These are phyloP conservation scores for Aerospiza tachiro DNA, from an alignment of 2,797 vertebrate genomes.

Conservation along the genomic window DNA sequence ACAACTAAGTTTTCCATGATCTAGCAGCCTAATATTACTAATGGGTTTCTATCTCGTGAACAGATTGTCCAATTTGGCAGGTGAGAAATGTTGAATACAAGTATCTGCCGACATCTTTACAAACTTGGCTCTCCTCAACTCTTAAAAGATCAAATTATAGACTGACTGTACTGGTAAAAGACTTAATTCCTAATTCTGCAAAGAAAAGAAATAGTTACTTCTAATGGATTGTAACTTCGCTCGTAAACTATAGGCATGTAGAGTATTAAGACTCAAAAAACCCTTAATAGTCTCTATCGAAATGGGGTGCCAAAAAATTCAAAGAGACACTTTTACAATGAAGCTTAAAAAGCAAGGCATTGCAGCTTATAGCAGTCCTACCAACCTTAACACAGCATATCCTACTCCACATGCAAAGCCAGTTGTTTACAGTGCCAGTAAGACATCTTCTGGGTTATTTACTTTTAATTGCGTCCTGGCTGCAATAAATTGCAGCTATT, in stretches of 20 bases:
- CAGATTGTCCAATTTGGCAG: not conserved
- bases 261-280: not conserved
- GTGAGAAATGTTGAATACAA: not conserved
- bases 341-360: not conserved
- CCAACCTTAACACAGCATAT: rapidly evolving
- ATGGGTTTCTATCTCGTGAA: not conserved
- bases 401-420: not conserved
- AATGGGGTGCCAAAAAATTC: not conserved
- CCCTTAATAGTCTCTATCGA: not conserved
- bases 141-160: not conserved
- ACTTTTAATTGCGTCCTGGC: constrained; percentile 1
- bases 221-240: not conserved
- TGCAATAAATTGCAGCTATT: constrained; percentile 17
- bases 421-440: not conserved
- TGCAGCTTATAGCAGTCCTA: not conserved
- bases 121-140: not conserved
- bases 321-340: not conserved
- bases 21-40: not conserved
- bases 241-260: not conserved
- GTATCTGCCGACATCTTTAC: not conserved
- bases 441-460: not conserved
- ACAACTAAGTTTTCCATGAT: not conserved
- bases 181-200: not conserved
- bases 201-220: not conserved
- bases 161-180: not conserved